Evolutionary conservation across 1,140 invertebrate genomes (phyloP).

Genomic region (Aporrectodea caliginosa): DNA sequence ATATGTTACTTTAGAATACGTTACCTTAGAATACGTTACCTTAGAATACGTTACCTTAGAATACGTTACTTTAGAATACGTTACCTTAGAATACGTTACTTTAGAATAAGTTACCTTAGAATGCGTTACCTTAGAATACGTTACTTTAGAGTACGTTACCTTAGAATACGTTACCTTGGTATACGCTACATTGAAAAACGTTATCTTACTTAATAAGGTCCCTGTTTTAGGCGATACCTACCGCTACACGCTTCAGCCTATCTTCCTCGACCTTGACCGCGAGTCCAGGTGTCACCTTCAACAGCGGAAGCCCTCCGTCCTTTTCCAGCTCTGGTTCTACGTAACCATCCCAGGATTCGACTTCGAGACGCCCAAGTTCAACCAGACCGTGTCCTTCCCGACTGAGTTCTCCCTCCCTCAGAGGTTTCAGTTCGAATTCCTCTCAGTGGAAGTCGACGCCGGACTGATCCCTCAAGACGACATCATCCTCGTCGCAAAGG

Average conservation of each 20-base stretch:
- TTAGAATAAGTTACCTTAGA: too few relatives aligned
- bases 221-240: conserved; percentile 43
- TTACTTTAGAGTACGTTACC: too few relatives aligned
- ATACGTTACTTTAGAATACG: too few relatives aligned
- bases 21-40: too few relatives aligned
- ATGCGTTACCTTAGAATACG: too few relatives aligned
- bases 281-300: conserved; percentile 43
- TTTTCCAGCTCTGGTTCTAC: conserved; percentile 44
- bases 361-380: conserved; percentile 35
- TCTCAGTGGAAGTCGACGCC: background rate
- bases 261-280: conserved; percentile 37
- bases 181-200: too few relatives aligned
- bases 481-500: background rate
- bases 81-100: too few relatives aligned
- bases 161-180: too few relatives aligned
- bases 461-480: background rate
- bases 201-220: too few relatives aligned
- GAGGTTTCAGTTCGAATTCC: background rate
- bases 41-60: too few relatives aligned
- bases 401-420: background rate
- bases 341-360: conserved; percentile 38
- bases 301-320: conserved; percentile 37
- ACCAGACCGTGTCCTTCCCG: conserved; percentile 30
- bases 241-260: conserved; percentile 41
- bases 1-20: too few relatives aligned